Evolutionary conservation across 2,888 invertebrate species (phyloP), one percentile per base, ranked within the genome.

Genomic region (Morpho helenor): DNA sequence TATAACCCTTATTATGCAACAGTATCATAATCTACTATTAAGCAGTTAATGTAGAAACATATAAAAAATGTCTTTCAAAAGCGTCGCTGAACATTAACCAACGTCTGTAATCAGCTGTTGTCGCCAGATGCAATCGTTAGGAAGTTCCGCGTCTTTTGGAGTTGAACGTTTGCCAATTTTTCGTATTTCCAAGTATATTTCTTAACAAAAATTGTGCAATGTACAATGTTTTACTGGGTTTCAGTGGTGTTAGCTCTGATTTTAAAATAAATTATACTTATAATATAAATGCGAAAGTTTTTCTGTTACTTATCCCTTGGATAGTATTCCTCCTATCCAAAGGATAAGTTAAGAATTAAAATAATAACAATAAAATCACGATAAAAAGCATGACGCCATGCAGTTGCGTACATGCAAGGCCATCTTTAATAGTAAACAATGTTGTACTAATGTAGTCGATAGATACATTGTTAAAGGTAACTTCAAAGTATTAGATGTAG

Each of bases 401-500:
- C 16, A 56, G 49, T 58, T 55, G 52, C 52, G 52, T 61, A 9
- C 52, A 53, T 53, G 53, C 61, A 61, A 61, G 61, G 61, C 56
- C 61, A 50, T 58, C 59, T 44, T 52, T 52, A 56, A 57, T 61
- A 57, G 57, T 57, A 57, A 45, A 58, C 57, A 61, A 59, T 58
- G 46, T 22, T 46, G 10, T 8, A 51, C 7, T 51, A 23, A n/a
- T 44, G 3, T 50, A 51, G 23, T 43, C 23, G 43, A 51, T 42
- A 22, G 31, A 31, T 31, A 31, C 31, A 31, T 31, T 5, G 31
- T 31, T 31, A 31, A 31, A 5, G 3, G 31, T 31, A 23, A 23
- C 4, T 23, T 23, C 3, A 31, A 31, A 31, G 31, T 31, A 31
- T 31, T 3, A 31, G 2, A 31, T 31, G 31, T 31, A 31, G 31